Evolutionary conservation across 1,140 invertebrate species (phyloP), one percentile per base, ranked within the genome.

Genomic region (Diabrotica virgifera): DNA sequence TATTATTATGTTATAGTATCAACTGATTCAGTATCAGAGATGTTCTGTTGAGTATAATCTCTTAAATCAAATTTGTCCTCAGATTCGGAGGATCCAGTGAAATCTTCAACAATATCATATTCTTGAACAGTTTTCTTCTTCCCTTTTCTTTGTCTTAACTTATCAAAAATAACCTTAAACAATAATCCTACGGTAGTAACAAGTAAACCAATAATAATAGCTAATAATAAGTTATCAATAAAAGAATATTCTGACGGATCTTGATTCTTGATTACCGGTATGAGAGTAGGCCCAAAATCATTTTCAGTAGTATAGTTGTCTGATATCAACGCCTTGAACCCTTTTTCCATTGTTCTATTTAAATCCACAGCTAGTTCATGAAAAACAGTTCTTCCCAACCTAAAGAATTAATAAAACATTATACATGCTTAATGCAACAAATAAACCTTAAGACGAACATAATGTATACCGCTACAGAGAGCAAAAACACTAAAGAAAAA

Each of bases 351-450:
- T 13, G 78, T 77, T 62, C 80, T 79, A 72, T 84, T 77, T 51
- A 88, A 74, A 71, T 87, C 83, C 64, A 79, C 78, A 10, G 82
- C 81, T 51, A 87, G 72, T 67, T 85, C 77, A 61, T 81, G 75
- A 75, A 87, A 87, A 4, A 83, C 81, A 5, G 80, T 82, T 63
- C 76, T 82, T 7, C 85, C 83, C 1, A 88, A 68, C 40, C 40
- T 46, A 46, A 8, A 46, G n/a, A 6, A 46, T 24, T 24, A 24
- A 24, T 24, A 24, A 24, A 24, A 24, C 1, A 24, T 24, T 24
- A 24, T n/a, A n/a, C n/a, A n/a, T n/a, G n/a, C n/a, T n/a, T n/a
- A n/a, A n/a, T n/a, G n/a, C n/a, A 24, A 24, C 24, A 24, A 24
- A 24, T 24, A 24, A 24, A 24, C 4, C 24, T 24, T 24, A 24